Base-by-base conservation (phyloP, 2,797 vertebrate species). In the Notolepis coatsorum region DNA sequence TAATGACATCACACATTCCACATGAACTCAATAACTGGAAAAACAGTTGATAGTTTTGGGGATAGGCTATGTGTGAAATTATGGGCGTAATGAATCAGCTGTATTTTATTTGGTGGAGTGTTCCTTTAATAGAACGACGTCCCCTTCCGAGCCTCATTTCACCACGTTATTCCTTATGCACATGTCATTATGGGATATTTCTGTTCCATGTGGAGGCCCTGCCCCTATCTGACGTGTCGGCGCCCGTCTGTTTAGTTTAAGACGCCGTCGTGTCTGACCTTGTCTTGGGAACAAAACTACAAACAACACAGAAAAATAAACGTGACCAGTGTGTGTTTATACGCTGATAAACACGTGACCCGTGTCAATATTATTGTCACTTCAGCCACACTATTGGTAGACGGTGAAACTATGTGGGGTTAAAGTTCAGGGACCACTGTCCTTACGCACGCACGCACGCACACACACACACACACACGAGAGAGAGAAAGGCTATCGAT, bases 311-410 rank as follows among this genome's bases (percentile, higher is more conserved):
- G 12, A 15, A 35, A 58, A 18, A 42, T 66, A 71, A 72, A 71
- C 15, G 12, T 79, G 73, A 82, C 55, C 52, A 23, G 18, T 23
- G 27, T 53, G 13, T 79, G 71, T 84, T 89, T 76, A 55, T 59
- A 66, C 27, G 39, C 0, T 17, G 67, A 77, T 65, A 75, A 63
- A 70, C 48, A 41, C 57, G 47, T 7, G 50, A 15, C 43, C 66
- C 60, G 24, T 70, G 85, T 90, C 84, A 91, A 90, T 88, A 90
- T 87, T 84, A 77, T 84, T 64, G 65, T 62, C 43, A 7, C 49
- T 69, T 33, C 63, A 72, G 67, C 48, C 57, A 73, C 31, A 52
- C 37, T 39, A 71, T 23, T 49, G 57, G 71, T 71, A 43, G 75
- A 55, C 59, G 61, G 57, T 71, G 21, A 77, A 75, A 77, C 73